Evolutionary conservation across 2,797 vertebrate genomes (phyloP), one percentile per base, ranked within the genome.

Genomic region (Anguilla obscura): DNA sequence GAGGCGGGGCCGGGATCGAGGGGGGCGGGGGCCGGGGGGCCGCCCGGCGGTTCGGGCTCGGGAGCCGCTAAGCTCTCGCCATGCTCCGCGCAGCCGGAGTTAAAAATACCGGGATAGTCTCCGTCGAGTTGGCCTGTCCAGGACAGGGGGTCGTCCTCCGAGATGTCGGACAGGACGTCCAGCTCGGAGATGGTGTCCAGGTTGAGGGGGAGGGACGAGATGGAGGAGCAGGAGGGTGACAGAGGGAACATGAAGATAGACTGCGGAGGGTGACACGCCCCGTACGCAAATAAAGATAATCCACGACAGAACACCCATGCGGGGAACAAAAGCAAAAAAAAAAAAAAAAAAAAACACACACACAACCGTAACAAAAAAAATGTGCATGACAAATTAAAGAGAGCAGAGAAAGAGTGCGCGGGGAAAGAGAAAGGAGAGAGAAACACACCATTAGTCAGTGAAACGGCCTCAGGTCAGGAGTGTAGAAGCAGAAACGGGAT

Each of bases 151-250:
- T 97, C 97, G 60, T 98, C 97, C 94, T 99, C 97, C 0, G 96
- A 98, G 95, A 98, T 97, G 93, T 98, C 98, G 45, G 98, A 99
- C 84, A 98, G 94, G 85, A 95, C 90, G 88, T 98, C 97, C 1
- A 97, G 88, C 95, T 99, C 98, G 0, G 96, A 97, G 94, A 98
- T 95, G 27, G 97, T 95, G 91, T 96, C 93, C 18, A 97, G 93
- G 89, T 95, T 94, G 7, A 94, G 95, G 52, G 95, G 94, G 88
- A 95, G 94, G 90, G 95, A 96, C 92, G 97, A 95, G 88, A 95
- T 92, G 80, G 94, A 95, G 90, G 93, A 96, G 90, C 91, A 95
- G 36, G 96, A 96, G 9, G 96, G 96, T 87, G 96, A 96, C 21
- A 96, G 93, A 0, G 96, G 95, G 87, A 96, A 97, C 93, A 96